phyloP scores from a whole-genome alignment of 2,888 invertebrate species.

The Leptinotarsa peninsularis region DNA sequence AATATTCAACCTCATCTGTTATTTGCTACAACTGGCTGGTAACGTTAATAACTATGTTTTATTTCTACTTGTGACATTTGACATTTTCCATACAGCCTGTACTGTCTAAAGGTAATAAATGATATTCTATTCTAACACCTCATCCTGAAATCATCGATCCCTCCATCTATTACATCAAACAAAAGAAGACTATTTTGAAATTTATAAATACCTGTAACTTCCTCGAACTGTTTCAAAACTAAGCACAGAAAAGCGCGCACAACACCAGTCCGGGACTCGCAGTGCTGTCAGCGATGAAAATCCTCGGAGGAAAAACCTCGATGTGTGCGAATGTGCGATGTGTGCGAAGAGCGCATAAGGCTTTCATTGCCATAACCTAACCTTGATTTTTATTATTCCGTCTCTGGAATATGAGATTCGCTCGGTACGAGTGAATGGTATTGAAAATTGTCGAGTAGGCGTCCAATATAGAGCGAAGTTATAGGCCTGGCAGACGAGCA shows the following conservation, averaged over 20 bases:
- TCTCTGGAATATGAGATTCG: conserved; percentile 16
- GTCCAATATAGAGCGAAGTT: background rate
- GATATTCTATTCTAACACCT: too few relatives aligned
- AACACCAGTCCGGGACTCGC: background rate
- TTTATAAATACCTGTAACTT: background rate
- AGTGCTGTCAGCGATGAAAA: background rate
- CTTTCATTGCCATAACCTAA: background rate
- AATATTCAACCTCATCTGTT: too few relatives aligned
- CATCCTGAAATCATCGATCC: too few relatives aligned
- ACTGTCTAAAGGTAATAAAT: too few relatives aligned
- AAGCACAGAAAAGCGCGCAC: background rate
- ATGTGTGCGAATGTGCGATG: background rate
- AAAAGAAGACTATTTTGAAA: too few relatives aligned
- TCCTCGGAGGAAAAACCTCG: background rate
- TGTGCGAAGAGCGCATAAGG: background rate
- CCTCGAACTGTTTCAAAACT: background rate
- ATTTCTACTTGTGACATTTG: too few relatives aligned
- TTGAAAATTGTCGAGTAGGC: conserved; percentile 6
- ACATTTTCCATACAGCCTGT: too few relatives aligned
- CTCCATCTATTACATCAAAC: too few relatives aligned
- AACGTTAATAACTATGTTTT: too few relatives aligned
- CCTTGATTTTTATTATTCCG: conserved; percentile 16
- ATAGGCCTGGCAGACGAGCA: background rate
- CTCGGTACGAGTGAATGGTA: background rate
- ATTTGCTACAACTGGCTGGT: too few relatives aligned